Evolutionary conservation across 2,113 vertebrate genomes (phyloP), one percentile per base, ranked within the genome.

Genomic region (Corythoichthys intestinalis): DNA sequence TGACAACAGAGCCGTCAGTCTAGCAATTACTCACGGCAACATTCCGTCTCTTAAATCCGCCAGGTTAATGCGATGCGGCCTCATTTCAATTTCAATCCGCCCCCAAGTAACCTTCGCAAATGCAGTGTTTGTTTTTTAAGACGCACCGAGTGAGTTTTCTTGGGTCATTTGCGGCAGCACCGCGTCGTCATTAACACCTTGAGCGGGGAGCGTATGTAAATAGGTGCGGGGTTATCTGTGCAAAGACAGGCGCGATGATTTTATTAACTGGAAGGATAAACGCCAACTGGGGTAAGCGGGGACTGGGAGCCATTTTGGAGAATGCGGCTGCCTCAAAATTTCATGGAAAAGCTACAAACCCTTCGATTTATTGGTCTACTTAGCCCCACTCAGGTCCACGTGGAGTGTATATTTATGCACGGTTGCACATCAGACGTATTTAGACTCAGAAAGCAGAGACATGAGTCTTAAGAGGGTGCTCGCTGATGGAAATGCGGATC

Each of bases 401-500:
- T 56, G 53, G 7, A 5, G 15, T n/a, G 50, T 7, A 52, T 52
- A 52, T 52, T n/a, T 58, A 13, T 35, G 56, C 28, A 37, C 10
- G 54, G 28, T 20, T 28, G 9, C 56, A 58, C 34, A 13, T 28
- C 54, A 34, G 54, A 37, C 34, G 8, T 38, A 59, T 39, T 39
- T 60, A 3, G 9, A 35, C 14, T 3, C 53, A 7, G 7, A 56
- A 56, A 56, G 20, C 6, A 35, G 13, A 59, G 35, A 38, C 57
- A 59, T 38, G 57, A 59, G 35, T 35, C 35, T 34, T 57, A 11
- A 37, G 57, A 59, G 57, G 35, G 35, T 15, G 37, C 35, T 59
- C 12, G 5, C 20, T 56, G 53, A 11, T 2, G 20, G 53, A 87
- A 86, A 85, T 82, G 83, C 6, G 6, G 41, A 44, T 44, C 9